phyloP scores from a whole-genome alignment of 2,888 invertebrate species.

The Melieria omissa region DNA sequence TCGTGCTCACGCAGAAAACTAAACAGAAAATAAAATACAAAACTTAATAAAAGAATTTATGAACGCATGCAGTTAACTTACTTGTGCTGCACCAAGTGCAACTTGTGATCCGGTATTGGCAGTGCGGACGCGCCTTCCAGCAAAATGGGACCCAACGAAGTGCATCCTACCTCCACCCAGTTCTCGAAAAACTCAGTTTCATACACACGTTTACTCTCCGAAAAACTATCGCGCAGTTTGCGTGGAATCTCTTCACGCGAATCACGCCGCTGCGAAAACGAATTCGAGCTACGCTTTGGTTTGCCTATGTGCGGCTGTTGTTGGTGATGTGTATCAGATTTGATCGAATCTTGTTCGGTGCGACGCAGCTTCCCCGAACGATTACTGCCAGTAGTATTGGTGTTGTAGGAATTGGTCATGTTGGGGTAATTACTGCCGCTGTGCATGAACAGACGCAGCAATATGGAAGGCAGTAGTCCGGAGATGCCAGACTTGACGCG shows the following conservation, averaged over 20 bases:
- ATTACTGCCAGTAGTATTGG: conserved; percentile 73
- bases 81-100: conserved; percentile 84
- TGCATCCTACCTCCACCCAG: conserved; percentile 93
- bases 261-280: conserved; percentile 64
- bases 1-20: conserved; percentile 84
- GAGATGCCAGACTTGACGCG: conserved; percentile 91
- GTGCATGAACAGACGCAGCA: conserved; percentile 75
- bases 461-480: conserved; percentile 81
- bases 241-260: conserved; percentile 61
- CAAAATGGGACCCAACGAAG: conserved; percentile 89
- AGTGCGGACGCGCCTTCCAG: conserved; percentile 89
- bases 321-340: conserved; percentile 53
- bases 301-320: conserved; percentile 47
- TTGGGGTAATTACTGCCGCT: conserved; percentile 68
- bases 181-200: conserved; percentile 70
- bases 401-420: conserved; percentile 69
- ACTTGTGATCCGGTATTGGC: conserved; percentile 79
- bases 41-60: neutral
- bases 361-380: conserved; percentile 64
- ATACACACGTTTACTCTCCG: conserved; percentile 57
- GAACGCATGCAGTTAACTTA: conserved; percentile 55
- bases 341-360: conserved; percentile 61
- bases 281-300: conserved; percentile 62
- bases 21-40: conserved; percentile 14
- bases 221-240: conserved; percentile 59